phyloP scores from a whole-genome alignment of 2,113 vertebrate genomes.

The Mesoclemmys tuberculata region DNA sequence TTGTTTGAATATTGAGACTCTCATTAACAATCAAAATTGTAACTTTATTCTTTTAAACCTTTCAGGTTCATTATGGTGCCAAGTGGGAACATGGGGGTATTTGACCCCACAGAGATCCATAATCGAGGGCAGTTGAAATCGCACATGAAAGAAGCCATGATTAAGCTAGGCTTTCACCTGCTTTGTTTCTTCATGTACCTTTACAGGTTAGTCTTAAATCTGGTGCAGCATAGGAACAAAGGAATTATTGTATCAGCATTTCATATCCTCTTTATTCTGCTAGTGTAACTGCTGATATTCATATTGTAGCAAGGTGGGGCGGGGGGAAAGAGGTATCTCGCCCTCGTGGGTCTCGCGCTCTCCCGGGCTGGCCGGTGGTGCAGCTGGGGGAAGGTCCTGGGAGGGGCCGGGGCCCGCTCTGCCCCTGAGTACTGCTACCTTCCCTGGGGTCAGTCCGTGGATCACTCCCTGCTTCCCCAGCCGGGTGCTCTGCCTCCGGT shows the following conservation, averaged over 20 bases:
- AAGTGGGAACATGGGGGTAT: conserved; percentile 97
- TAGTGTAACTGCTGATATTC: not conserved
- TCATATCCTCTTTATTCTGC: not conserved
- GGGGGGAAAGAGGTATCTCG: too few relatives aligned
- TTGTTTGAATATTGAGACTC: not conserved
- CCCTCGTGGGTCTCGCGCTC: too few relatives aligned
- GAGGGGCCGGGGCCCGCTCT: too few relatives aligned
- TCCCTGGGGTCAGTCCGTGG: too few relatives aligned
- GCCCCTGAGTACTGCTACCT: too few relatives aligned
- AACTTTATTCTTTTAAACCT: not conserved
- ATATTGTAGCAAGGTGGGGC: too few relatives aligned
- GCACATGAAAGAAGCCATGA: conserved; percentile 99
- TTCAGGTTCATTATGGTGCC: conserved; percentile 93
- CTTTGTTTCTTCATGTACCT: conserved; percentile 99
- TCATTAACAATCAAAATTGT: not conserved
- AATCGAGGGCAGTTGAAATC: conserved; percentile 97
- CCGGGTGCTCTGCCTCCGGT: too few relatives aligned
- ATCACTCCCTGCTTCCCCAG: too few relatives aligned
- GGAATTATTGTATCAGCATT: not conserved
- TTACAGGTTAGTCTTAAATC: conserved; percentile 88
- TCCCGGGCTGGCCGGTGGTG: too few relatives aligned
- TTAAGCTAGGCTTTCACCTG: conserved; percentile 97
- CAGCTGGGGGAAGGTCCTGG: too few relatives aligned
- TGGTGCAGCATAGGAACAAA: conserved; percentile 31
- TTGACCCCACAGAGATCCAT: conserved; percentile 98